phyloP scores from a whole-genome alignment of 2,888 invertebrate genomes.

The Polyommatus iphigenia region DNA sequence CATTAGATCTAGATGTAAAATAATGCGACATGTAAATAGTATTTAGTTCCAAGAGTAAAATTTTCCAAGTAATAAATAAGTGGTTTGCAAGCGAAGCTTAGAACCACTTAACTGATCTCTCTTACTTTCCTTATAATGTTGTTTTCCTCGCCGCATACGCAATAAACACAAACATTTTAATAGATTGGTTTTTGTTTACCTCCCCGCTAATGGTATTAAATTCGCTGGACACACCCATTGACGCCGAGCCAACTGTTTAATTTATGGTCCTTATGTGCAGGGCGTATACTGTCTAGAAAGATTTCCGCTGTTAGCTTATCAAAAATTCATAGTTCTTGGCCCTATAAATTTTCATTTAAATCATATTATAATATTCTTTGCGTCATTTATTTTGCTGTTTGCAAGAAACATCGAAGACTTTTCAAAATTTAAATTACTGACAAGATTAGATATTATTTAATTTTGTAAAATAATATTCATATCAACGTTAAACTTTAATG shows the following conservation, averaged over 20 bases:
- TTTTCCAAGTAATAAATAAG: not conserved
- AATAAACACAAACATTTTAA: not conserved
- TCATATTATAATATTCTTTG: not conserved
- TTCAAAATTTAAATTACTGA: not conserved
- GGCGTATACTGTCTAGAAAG: not conserved
- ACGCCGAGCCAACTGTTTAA: not conserved
- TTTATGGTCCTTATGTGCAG: not conserved
- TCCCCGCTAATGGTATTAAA: not conserved
- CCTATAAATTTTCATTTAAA: not conserved
- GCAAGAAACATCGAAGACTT: no score
- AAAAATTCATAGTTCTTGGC: not conserved
- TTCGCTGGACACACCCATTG: constrained; percentile 21
- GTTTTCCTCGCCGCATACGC: not conserved
- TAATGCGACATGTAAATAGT: not conserved
- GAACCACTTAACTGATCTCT: not conserved
- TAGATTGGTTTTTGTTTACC: constrained; percentile 5
- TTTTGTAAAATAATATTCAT: no score
- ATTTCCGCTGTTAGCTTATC: not conserved
- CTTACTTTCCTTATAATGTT: constrained; percentile 6
- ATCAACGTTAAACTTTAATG: not conserved
- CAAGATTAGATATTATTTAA: not conserved
- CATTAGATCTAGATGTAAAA: not conserved
- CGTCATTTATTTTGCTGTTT: no score
- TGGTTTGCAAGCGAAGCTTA: not conserved
- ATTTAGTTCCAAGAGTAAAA: not conserved